Conservation (phyloP, 1,140 invertebrate species). For the Psilanteris sp. region DNA sequence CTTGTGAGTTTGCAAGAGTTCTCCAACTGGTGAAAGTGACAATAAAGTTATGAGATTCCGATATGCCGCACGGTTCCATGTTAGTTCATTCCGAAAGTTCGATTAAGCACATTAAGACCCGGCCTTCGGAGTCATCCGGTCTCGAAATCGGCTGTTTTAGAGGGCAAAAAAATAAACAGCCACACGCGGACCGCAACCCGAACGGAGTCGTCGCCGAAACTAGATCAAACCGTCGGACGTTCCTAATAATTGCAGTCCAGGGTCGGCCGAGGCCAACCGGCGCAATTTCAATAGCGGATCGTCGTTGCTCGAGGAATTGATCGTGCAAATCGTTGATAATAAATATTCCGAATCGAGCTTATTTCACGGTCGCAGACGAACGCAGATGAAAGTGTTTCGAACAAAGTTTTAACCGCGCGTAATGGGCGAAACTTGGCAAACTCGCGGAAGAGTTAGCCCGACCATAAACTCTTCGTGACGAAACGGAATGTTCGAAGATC, state of each 20-base stretch:
- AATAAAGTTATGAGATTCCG: slow-evolving; percentile 66
- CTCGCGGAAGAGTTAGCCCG: slow-evolving; percentile 71
- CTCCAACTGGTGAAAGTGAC: slow-evolving; percentile 66
- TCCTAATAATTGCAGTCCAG: no score
- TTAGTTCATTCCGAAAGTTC: slow-evolving; percentile 53
- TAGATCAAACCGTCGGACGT: no score
- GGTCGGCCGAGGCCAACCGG: no score
- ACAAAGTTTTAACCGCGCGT: slow-evolving; percentile 79
- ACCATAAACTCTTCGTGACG: slow-evolving; percentile 69
- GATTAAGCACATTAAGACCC: slow-evolving; percentile 51
- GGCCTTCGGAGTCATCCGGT: slow-evolving; percentile 12
- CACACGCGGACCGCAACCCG: no score
- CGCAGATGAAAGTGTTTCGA: slow-evolving; percentile 78
- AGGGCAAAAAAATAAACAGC: no score
- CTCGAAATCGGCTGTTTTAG: no score
- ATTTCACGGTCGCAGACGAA: slow-evolving; percentile 76
- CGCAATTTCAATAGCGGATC: no score
- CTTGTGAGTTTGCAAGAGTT: slow-evolving; percentile 66
- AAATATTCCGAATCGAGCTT: slow-evolving; percentile 75
- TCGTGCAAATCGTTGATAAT: slow-evolving; percentile 56
- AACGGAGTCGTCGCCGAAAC: no score
- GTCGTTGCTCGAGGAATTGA: no score
- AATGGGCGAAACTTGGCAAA: slow-evolving; percentile 77
- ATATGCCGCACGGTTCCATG: slow-evolving; percentile 50
- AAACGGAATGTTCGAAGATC: slow-evolving; percentile 60